Evolutionary conservation across 1,140 invertebrate genomes (phyloP).

Genomic region (Ooceraea biroi): DNA sequence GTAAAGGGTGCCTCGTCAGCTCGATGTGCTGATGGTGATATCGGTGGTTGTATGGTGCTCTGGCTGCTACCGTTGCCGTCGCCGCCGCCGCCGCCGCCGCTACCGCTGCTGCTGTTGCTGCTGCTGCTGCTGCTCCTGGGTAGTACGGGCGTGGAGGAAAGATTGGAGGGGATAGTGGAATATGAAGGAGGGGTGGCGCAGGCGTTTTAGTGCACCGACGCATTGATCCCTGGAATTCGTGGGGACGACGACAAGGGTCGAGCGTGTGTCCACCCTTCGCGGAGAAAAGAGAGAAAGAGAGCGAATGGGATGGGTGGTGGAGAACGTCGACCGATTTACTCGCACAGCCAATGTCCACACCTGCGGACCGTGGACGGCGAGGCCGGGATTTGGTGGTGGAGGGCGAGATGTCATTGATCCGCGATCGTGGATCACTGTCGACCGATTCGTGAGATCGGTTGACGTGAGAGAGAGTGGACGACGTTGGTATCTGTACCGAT

Average conservation of each 20-base stretch:
- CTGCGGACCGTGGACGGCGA: slow-evolving; percentile 55
- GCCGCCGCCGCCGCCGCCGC: slow-evolving; percentile 1
- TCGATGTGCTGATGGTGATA: slow-evolving; percentile 6
- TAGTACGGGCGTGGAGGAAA: slow-evolving; percentile 65
- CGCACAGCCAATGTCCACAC: slow-evolving; percentile 68
- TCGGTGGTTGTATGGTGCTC: slow-evolving; percentile 18
- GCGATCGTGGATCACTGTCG: slow-evolving; percentile 20
- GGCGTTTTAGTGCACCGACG: slow-evolving; percentile 84
- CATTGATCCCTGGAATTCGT: slow-evolving; percentile 85
- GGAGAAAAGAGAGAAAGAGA: slow-evolving; percentile 62
- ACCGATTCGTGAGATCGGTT: background rate
- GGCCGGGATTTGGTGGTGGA: slow-evolving; percentile 19
- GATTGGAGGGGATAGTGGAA: slow-evolving; percentile 28
- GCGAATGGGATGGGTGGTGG: slow-evolving; percentile 5
- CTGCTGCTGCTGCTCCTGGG: slow-evolving; percentile 43
- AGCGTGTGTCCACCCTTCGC: slow-evolving; percentile 76
- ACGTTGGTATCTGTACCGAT: background rate
- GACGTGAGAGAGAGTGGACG: background rate
- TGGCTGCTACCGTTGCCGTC: background rate
- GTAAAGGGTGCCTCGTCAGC: slow-evolving; percentile 34
- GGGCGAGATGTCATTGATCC: slow-evolving; percentile 44
- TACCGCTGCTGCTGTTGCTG: slow-evolving; percentile 1
- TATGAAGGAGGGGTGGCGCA: slow-evolving; percentile 77
- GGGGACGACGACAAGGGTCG: slow-evolving; percentile 71
- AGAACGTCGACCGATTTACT: slow-evolving; percentile 64